phyloP scores from a whole-genome alignment of 2,797 vertebrate species.

The Paratrypauchen microcephalus region DNA sequence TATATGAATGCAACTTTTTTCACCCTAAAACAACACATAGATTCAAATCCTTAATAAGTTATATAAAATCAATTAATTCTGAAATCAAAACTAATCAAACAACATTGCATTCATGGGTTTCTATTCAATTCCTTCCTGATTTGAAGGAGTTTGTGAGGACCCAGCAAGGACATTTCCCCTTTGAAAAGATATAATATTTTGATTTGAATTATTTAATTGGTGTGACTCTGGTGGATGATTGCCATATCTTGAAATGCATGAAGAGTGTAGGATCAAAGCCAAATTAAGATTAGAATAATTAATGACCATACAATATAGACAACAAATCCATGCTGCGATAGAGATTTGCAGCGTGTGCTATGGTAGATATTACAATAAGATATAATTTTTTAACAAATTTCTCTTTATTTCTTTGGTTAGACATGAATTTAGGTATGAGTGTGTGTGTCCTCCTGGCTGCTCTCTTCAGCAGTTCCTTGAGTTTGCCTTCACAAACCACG shows the following conservation, averaged over 20 bases:
- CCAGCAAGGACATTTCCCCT: too few relatives aligned
- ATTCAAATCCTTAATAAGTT: background rate
- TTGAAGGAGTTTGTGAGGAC: too few relatives aligned
- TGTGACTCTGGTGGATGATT: too few relatives aligned
- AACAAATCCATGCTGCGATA: background rate
- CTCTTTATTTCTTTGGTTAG: constrained; percentile 29
- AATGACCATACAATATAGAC: background rate
- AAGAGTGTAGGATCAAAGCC: background rate
- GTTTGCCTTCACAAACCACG: constrained; percentile 55
- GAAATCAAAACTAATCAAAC: background rate
- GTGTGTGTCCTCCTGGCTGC: constrained; percentile 70
- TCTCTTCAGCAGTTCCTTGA: constrained; percentile 60
- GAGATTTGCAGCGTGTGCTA: too few relatives aligned
- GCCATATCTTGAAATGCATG: background rate
- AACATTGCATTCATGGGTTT: too few relatives aligned
- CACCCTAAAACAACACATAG: background rate
- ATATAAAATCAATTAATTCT: background rate
- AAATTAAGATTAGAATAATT: background rate
- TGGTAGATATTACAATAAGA: background rate
- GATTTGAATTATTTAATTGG: too few relatives aligned
- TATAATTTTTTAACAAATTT: background rate
- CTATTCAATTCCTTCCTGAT: too few relatives aligned
- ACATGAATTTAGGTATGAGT: constrained; percentile 69
- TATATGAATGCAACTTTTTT: background rate
- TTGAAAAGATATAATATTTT: too few relatives aligned